A percentile compares a stretch with the other conserved stretches of the same genome.
phyloP scores from a whole-genome alignment of 37 sponge, comb jelly and placozoan genomes.

The Crambe crambe region DNA sequence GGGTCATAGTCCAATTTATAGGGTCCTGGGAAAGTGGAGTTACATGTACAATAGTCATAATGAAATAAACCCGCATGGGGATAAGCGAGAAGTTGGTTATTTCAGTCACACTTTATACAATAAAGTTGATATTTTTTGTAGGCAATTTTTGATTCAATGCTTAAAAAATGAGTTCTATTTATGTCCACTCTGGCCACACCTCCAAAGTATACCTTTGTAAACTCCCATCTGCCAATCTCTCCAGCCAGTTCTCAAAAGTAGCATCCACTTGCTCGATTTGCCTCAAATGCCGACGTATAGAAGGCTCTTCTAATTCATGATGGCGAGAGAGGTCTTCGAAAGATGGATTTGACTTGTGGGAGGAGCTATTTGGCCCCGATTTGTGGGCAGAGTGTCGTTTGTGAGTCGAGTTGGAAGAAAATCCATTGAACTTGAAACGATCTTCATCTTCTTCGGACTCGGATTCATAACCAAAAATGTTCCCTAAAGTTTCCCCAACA shows the following conservation, averaged over 20 bases:
- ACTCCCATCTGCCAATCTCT: slow-evolving; percentile 50
- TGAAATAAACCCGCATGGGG: too few species aligned
- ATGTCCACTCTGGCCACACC: slow-evolving; percentile 40
- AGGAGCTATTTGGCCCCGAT: neutral
- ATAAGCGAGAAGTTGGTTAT: too few species aligned
- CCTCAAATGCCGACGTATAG: neutral
- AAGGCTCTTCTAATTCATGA: neutral
- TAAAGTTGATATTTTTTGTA: too few species aligned
- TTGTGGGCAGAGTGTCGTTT: neutral
- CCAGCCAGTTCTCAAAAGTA: slow-evolving; percentile 42
- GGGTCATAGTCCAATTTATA: too few species aligned
- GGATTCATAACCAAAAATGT: neutral
- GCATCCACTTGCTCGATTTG: neutral
- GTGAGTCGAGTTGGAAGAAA: too few species aligned
- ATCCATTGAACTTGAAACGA: too few species aligned
- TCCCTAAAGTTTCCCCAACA: neutral
- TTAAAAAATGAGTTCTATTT: too few species aligned
- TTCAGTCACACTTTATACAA: too few species aligned
- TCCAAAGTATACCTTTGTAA: slow-evolving; percentile 34
- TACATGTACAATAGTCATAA: too few species aligned
- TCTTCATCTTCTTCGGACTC: neutral
- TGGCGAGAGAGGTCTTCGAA: neutral
- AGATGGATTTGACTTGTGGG: neutral
- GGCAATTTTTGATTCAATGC: too few species aligned
- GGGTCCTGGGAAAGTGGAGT: too few species aligned